Conservation (phyloP, 2,888 invertebrate species). For the Strigamia crassipes region DNA sequence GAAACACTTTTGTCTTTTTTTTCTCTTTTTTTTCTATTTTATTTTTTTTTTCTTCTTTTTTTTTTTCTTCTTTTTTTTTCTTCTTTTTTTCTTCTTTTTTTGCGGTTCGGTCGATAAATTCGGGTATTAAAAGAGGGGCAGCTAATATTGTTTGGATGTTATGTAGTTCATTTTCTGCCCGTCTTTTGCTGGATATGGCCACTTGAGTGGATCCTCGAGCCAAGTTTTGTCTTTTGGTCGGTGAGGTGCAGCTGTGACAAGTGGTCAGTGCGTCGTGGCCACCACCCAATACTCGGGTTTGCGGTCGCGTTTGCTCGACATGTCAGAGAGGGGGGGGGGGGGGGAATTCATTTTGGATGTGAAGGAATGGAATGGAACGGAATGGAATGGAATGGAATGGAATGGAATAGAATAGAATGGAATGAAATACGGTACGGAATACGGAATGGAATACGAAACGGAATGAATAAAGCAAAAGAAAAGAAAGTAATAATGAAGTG, state of each 20-base stretch:
- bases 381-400: background rate
- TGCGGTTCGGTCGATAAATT: background rate
- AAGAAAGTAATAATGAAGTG: too few species aligned
- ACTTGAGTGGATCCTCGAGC: slow-evolving; percentile 16
- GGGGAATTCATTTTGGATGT: slow-evolving; percentile 37
- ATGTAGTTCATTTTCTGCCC: slow-evolving; percentile 19
- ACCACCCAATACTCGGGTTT: slow-evolving; percentile 34
- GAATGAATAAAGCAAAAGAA: too few species aligned
- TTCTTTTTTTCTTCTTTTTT: background rate
- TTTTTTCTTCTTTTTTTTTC: background rate
- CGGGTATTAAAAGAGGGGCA: background rate
- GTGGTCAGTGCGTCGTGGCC: slow-evolving; percentile 18
- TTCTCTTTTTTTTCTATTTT: background rate
- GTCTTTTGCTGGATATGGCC: slow-evolving; percentile 16
- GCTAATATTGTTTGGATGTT: background rate
- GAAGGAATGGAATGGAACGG: background rate
- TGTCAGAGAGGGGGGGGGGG: too few species aligned
- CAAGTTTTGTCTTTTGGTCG: background rate
- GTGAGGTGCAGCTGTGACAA: slow-evolving; percentile 35
- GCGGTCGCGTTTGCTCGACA: slow-evolving; percentile 28
- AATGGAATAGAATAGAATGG: background rate
- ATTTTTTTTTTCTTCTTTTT: background rate
- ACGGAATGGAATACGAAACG: background rate
- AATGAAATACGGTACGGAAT: background rate
- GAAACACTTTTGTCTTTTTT: background rate